These are phyloP conservation scores for Antechinus stuartii DNA, from an alignment of 2,113 vertebrate species.

Conservation along the genomic window DNA sequence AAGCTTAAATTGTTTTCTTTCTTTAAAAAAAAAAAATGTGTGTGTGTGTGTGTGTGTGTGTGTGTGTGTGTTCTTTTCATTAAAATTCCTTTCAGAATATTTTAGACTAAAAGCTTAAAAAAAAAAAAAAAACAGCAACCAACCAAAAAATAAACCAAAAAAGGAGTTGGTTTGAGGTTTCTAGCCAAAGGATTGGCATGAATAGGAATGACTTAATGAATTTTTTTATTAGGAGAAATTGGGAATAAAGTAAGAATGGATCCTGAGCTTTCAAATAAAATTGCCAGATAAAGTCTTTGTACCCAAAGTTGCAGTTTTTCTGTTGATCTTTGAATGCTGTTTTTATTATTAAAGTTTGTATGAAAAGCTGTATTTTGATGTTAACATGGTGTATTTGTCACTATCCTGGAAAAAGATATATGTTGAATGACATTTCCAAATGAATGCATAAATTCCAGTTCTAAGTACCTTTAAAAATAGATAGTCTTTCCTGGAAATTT, in stretches of 20 bases:
- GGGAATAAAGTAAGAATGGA: constrained; percentile 61
- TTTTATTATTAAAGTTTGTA: constrained; percentile 85
- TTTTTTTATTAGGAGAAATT: constrained; percentile 68
- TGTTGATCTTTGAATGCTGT: constrained; percentile 74
- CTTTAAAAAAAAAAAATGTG: no score
- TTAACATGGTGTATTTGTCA: constrained; percentile 81
- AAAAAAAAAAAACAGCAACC: neutral
- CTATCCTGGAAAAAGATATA: constrained; percentile 77
- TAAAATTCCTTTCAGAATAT: neutral
- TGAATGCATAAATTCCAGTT: constrained; percentile 84
- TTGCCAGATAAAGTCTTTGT: constrained; percentile 73
- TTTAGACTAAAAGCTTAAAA: constrained; percentile 46
- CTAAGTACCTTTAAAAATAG: constrained; percentile 80
- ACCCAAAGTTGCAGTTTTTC: constrained; percentile 76
- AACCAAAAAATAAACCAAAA: neutral
- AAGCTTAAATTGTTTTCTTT: neutral
- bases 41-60: no score
- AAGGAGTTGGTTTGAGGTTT: constrained; percentile 52
- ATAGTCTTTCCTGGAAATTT: constrained; percentile 82
- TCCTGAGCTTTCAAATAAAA: constrained; percentile 73
- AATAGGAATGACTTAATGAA: constrained; percentile 62
- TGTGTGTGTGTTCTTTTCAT: neutral
- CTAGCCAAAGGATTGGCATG: constrained; percentile 59
- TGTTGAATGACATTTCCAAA: constrained; percentile 82
- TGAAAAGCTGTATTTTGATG: constrained; percentile 83